Conservation (phyloP, 2,797 vertebrate species). For the Lophius americanus region DNA sequence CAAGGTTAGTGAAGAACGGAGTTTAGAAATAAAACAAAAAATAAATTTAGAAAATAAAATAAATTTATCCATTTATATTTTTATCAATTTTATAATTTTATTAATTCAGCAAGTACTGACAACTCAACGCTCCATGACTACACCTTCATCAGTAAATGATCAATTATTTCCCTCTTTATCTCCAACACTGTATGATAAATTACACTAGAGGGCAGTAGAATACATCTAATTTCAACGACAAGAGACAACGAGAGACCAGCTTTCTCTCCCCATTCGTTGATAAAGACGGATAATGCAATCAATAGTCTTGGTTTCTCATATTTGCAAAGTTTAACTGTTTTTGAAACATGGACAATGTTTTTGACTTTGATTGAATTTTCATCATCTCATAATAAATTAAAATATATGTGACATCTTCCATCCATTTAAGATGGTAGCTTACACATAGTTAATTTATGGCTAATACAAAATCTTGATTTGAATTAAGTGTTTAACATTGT, state of each 20-base stretch:
- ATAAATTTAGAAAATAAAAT: no score
- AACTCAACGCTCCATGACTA: neutral
- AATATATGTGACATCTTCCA: no score
- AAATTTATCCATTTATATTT: neutral
- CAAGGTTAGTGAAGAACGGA: no score
- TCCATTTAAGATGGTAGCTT: neutral
- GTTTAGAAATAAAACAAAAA: no score
- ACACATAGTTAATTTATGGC: neutral
- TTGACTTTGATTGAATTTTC: neutral
- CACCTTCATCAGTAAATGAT: neutral
- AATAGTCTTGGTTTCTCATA: neutral
- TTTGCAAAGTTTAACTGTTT: neutral
- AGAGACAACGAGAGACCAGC: no score
- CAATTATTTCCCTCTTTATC: neutral
- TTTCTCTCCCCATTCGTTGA: no score
- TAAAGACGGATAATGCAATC: neutral
- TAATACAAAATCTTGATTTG: neutral
- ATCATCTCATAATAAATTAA: no score
- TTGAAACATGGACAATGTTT: neutral
- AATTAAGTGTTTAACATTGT: neutral
- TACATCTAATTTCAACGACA: conserved; percentile 45
- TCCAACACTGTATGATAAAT: fast-evolving
- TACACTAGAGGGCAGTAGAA: conserved; percentile 73
- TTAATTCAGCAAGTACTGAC: neutral
- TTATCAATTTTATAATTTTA: neutral